Percentiles rank a stretch among this genome's conserved stretches.
These are phyloP conservation scores for Trachelus tabidus DNA, from an alignment of 2,888 invertebrate species.

Conservation along the genomic window DNA sequence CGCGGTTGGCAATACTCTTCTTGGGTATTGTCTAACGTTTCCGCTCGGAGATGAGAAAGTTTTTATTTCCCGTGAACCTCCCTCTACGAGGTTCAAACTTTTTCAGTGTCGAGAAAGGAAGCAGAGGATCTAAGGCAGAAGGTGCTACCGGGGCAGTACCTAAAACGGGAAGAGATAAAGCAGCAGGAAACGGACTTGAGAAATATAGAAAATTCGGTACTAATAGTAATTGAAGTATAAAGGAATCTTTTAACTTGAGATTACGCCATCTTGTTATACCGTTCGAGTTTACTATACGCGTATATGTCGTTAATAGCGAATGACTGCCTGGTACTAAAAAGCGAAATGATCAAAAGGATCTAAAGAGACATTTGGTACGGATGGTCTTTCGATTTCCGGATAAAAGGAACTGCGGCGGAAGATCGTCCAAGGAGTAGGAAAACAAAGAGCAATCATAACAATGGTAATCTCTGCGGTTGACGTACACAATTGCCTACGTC, in stretches of 20 bases:
- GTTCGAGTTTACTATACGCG: too few species aligned
- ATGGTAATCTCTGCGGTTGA: conserved; percentile 60
- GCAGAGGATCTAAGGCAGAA: not conserved
- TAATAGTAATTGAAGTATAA: not conserved
- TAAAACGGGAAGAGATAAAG: not conserved
- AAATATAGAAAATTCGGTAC: not conserved
- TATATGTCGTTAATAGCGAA: not conserved
- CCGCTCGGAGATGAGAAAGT: not conserved
- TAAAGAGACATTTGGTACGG: not conserved
- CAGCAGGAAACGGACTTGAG: not conserved
- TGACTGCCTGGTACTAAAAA: not conserved
- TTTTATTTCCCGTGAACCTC: not conserved
- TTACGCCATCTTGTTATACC: not conserved
- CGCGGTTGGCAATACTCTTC: not conserved
- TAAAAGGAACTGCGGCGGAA: not conserved
- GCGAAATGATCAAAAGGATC: not conserved
- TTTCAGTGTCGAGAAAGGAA: not conserved
- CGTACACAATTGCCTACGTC: conserved; percentile 54
- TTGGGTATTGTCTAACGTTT: not conserved
- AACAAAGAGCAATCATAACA: conserved; percentile 60
- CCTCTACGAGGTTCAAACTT: not conserved
- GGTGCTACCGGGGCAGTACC: not conserved
- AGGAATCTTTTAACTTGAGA: not conserved
- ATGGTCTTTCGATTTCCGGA: not conserved
- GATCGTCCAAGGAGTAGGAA: conserved; percentile 27